Evolutionary conservation across 2,888 invertebrate species (phyloP), one percentile per base, ranked within the genome.

Genomic region (Chymomyza fuscimana): DNA sequence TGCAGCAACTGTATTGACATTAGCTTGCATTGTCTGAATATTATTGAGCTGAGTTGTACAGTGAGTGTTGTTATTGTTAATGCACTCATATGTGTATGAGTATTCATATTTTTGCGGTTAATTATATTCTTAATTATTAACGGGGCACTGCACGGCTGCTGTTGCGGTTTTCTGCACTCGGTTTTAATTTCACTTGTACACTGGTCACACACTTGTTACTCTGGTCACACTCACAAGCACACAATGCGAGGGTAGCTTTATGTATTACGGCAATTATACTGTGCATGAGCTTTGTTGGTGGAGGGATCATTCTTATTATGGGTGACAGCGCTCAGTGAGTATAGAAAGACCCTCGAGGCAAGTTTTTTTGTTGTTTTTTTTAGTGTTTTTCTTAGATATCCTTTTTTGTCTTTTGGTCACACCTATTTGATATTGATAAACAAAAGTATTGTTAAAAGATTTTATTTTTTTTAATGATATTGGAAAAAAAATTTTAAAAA

Each of bases 121-220:
- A 86, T 89, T 87, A 79, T 89, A 79, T 76, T 88, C 88, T 85
- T 87, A 81, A 86, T 89, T 87, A 88, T 88, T 87, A 80, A 87
- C 81, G 80, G 78, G 62, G 78, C 73, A 69, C 56, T 82, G 87
- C 80, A 79, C 78, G 61, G 69, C 65, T 16, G 68, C 65, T 61
- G 70, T 69, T 72, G 73, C 72, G 78, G 68, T 75, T 75, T 52
- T 4, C 29, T 32, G 46, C 22, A 25, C 29, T 10, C n/a, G 78
- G 70, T 73, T 79, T 69, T 56, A 64, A 71, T 76, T 73, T 72
- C 75, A 70, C 15, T 32, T 59, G 59, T n/a, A n/a, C 59, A 59
- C 32, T 59, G 5, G 25, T n/a, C 40, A 46, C 40, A 46, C 40
- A 46, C 32, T 32, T 32, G 32, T 32, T 32, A 32, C 32, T 32